Evolutionary conservation across 2,113 vertebrate species (phyloP).

Genomic region (Oncorhynchus mykiss): DNA sequence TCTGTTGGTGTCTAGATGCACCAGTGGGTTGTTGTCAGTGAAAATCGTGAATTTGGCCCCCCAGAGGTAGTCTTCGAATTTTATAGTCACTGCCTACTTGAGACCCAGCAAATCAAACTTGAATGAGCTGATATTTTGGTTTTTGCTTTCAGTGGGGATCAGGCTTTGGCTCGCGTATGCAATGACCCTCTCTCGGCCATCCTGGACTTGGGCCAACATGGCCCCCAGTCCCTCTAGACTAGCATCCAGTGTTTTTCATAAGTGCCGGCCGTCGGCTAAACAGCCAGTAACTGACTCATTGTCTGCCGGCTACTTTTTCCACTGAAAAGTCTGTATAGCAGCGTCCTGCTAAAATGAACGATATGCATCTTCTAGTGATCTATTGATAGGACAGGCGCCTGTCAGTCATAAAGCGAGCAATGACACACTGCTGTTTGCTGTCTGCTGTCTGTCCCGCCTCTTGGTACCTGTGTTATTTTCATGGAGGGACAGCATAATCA

Average conservation of each 20-base stretch:
- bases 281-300: no score
- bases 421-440: no score
- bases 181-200: neutral
- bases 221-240: slow-evolving; percentile 12
- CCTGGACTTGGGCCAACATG: slow-evolving; percentile 7
- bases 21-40: neutral
- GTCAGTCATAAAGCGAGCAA: no score
- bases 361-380: no score
- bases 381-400: no score
- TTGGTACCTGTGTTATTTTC: no score
- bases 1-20: neutral
- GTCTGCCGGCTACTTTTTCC: no score
- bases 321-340: no score
- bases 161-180: slow-evolving; percentile 4
- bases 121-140: slow-evolving; percentile 6
- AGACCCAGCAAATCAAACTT: slow-evolving; percentile 10
- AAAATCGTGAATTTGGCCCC: neutral
- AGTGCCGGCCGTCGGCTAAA: no score
- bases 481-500: no score
- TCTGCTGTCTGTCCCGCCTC: no score
- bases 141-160: neutral
- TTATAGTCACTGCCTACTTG: slow-evolving; percentile 1
- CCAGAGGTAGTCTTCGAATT: neutral
- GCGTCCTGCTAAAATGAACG: no score
- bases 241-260: neutral